Base-by-base conservation (phyloP, 2,888 invertebrate species). In the Scaptomyza reducta region DNA sequence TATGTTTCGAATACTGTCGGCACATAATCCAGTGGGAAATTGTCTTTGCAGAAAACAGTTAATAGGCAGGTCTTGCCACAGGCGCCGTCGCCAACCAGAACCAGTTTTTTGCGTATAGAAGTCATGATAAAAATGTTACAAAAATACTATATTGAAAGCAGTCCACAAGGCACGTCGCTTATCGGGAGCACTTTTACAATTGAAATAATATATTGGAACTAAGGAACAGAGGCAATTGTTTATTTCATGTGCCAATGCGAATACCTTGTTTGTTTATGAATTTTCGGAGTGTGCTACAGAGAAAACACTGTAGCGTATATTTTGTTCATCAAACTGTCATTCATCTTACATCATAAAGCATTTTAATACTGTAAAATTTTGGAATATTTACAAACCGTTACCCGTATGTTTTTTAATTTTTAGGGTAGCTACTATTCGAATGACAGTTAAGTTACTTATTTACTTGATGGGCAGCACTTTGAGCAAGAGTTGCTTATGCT, bases 1-100 rank as follows among this genome's bases (percentile, higher is more conserved):
- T 99, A 99, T 93, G 99, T 99, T 93, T 99, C 99, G 93, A 99
- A 99, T 87, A 99, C 99, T 90, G 99, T 99, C 90, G 99, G 99
- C 92, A 99, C 98, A 93, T 99, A 99, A 86, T 98, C 98, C 94
- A 98, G 98, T 89, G 99, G 99, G 94, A 99, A 99, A 93, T 98
- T 97, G 93, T 99, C 98, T 94, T 99, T 99, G 93, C 97, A 97
- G 94, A 99, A 99, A 91, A 98, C 98, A 92, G 98, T 98, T 92
- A 99, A 94, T 86, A 99, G 95, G 92, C 98, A 99, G 88, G 98
- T 99, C 95, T 99, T 99, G 93, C 99, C 99, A 93, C 99, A 99
- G 90, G 98, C 98, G 93, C 99, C 99, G 93, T 99, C 99, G 92
- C 98, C 98, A 90, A 98, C 97, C 92, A 98, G 97, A 90, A 98